Evolutionary conservation across 2,113 vertebrate species (phyloP), one percentile per base, ranked within the genome.

Genomic region (Picathartes gymnocephalus): DNA sequence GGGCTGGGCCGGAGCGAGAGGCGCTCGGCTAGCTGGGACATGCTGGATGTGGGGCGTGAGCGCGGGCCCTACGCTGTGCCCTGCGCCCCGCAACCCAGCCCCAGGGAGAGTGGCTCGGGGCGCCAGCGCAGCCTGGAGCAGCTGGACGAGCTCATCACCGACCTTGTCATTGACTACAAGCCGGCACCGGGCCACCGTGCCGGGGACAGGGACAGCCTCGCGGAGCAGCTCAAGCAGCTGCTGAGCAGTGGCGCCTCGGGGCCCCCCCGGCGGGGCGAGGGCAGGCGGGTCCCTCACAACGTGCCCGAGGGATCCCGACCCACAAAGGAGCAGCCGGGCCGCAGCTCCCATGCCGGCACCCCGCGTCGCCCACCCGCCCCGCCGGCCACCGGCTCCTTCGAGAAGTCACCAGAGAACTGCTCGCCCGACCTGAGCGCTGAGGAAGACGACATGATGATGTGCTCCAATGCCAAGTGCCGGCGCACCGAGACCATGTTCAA

Each of bases 91-190:
- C 98, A 98, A 51, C 92, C 96, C 1, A 56, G 77, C 4, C 88
- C 97, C 84, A 98, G 97, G 74, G 98, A 98, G 51, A 91, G 88
- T 0, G 91, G 98, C 86, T 97, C 98, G 0, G 98, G 98, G 15
- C 98, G 98, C 25, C 99, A 99, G 97, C 99, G 99, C 95, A 99
- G 99, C 96, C 97, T 99, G 23, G 99, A 99, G 90, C 99, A 99
- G 95, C 98, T 99, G 86, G 99, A 99, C 2, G 98, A 99, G 94
- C 98, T 99, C 72, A 98, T 99, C 72, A 99, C 99, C 0, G 99
- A 99, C 96, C 97, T 99, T 14, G 99, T 99, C 39, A 98, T 99
- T 19, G 99, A 99, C 96, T 99, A 99, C 77, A 98, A 99, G 81
- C 98, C 99, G 0, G 97, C 98, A 2, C 97, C 98, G 0, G 97